A percentile compares a stretch with the other conserved stretches of the same genome.
Conservation (phyloP, 2,888 invertebrate species). For the Hofmannophila pseudospretella region DNA sequence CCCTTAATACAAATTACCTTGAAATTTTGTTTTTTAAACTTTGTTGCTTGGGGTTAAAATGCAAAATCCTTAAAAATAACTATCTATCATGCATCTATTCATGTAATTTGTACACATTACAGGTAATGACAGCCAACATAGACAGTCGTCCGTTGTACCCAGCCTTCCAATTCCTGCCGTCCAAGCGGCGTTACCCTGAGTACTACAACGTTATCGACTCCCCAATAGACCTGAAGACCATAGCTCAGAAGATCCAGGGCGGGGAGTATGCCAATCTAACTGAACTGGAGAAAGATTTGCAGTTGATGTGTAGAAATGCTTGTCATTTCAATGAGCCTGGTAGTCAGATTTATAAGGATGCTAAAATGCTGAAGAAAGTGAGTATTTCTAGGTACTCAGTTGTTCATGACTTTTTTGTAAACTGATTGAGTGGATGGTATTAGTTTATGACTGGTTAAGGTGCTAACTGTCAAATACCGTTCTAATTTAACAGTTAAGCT, state of each 20-base stretch:
- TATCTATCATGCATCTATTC: no score
- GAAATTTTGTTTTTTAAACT: no score
- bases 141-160: slow-evolving; percentile 90
- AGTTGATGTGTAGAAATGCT: slow-evolving; percentile 95
- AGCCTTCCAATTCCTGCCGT: slow-evolving; percentile 94
- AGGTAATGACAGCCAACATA: slow-evolving; percentile 91
- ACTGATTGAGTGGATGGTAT: no score
- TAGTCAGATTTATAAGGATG: slow-evolving; percentile 97
- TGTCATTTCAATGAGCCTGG: slow-evolving; percentile 98
- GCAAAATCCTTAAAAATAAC: no score
- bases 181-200: slow-evolving; percentile 94
- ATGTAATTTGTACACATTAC: no score
- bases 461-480: no score
- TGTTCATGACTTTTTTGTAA: no score
- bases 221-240: slow-evolving; percentile 95
- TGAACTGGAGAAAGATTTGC: slow-evolving; percentile 93
- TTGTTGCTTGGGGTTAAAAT: no score
- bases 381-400: not conserved
- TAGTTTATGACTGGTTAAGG: no score
- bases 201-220: slow-evolving; percentile 96
- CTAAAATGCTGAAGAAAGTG: slow-evolving; percentile 91
- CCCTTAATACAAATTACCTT: no score
- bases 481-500: no score
- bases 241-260: slow-evolving; percentile 93
- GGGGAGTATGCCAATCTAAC: slow-evolving; percentile 86